Base-by-base conservation (phyloP, 2,888 invertebrate species). In the Rhagium mordax region DNA sequence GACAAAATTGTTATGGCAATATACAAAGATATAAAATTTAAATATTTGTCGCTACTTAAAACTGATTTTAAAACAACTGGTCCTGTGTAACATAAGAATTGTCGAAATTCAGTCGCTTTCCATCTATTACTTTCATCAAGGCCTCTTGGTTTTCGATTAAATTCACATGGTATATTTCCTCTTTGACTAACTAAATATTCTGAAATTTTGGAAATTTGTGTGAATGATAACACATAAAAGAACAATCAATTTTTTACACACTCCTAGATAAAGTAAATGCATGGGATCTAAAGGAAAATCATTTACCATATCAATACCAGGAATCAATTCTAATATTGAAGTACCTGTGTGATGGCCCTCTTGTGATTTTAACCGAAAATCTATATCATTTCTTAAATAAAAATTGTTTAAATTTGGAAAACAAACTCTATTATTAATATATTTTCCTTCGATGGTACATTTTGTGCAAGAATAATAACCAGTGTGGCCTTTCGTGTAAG, bases 401-500 rank as follows among this genome's bases (percentile, higher is more conserved):
- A 67, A 61, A 65, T 71, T 65, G 16, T 59, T 49, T 15, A 62
- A 73, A 29, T n/a, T n/a, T n/a, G n/a, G n/a, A n/a, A n/a, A n/a
- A n/a, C n/a, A n/a, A n/a, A n/a, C n/a, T n/a, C n/a, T 70, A 53
- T 65, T 53, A 16, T 57, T 47, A 6, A 64, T 57, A 41, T 33
- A 75, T 16, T 48, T 55, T 2, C 75, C 75, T 49, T 72, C 67
- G 67, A 60, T 57, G 18, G 75, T 47, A 72, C 80, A 82, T 71
- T 80, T 80, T 57, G 78, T 74, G 61, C 82, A 82, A 48, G 78
- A 77, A 41, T 66, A 41, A 69, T 79, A 80, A 18, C 74, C 80
- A 6, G 33, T 64, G 62, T 82, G 81, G 10, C 70, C 71, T 64
- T 67, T 76, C 10, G 76, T 72, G 73, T 76, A 78, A 13, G 75